A percentile compares a stretch with the other conserved stretches of the same genome.
Evolutionary conservation across 2,113 vertebrate species (phyloP).

Genomic region (Opisthocomus hoazin): DNA sequence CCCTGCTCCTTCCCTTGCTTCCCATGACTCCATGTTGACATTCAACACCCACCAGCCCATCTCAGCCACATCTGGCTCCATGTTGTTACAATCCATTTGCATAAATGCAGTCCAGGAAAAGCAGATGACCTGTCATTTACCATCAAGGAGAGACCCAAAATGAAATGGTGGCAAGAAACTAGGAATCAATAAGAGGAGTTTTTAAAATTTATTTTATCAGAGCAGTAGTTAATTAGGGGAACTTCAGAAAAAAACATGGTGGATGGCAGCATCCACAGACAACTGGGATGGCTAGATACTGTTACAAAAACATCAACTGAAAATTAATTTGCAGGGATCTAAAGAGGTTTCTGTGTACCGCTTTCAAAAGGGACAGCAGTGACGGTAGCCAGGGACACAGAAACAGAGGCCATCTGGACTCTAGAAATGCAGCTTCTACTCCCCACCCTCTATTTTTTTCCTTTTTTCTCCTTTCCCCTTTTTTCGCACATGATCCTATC

Average conservation of each 20-base stretch:
- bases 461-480: rapidly evolving
- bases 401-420: background rate
- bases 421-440: rapidly evolving
- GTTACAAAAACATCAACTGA: background rate
- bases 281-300: background rate
- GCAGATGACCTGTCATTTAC: background rate
- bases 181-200: too few species aligned
- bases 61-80: background rate
- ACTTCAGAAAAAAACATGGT: background rate
- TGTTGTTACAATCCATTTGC: background rate
- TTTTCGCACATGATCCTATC: rapidly evolving
- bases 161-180: background rate
- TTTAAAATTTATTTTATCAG: background rate
- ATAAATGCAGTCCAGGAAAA: background rate
- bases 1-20: background rate
- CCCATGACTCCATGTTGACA: rapidly evolving
- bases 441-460: rapidly evolving
- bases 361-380: background rate
- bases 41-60: background rate
- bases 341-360: background rate
- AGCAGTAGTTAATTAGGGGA: background rate
- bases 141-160: background rate
- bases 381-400: background rate
- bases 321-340: background rate
- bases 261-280: background rate